Percentiles rank a stretch among this genome's conserved stretches.
These are phyloP conservation scores for Corticium candelabrum DNA, from an alignment of 37 sponge, comb jelly and placozoan species.

Conservation along the genomic window DNA sequence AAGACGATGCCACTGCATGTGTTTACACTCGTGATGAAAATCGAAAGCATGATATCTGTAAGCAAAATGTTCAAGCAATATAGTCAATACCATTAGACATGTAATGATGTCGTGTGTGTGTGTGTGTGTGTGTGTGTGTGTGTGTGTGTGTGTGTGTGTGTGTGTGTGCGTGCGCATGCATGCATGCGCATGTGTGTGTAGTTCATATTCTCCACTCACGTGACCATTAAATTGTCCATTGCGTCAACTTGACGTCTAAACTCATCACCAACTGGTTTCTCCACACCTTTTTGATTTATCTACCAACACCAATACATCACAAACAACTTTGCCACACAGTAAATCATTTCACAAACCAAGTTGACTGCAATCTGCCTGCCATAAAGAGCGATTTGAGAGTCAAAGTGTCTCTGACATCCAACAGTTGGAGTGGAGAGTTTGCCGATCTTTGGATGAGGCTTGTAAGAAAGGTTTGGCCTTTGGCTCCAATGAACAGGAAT, in stretches of 20 bases:
- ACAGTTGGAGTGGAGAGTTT: conserved; percentile 8
- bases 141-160: too few relatives aligned
- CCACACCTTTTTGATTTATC: conserved; percentile 79
- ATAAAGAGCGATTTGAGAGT: conserved; percentile 64
- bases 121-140: too few relatives aligned
- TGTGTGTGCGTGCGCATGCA: too few relatives aligned
- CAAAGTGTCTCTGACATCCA: conserved; percentile 69
- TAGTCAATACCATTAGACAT: too few relatives aligned
- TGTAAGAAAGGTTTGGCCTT: conserved; percentile 77
- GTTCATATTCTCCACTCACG: too few relatives aligned
- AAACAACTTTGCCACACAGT: neutral
- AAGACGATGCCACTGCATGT: conserved; percentile 85
- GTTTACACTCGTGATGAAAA: conserved; percentile 96
- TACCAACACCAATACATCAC: neutral
- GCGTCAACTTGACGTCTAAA: conserved; percentile 25
- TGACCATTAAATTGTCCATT: conserved; percentile 22
- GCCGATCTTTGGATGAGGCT: conserved; percentile 56
- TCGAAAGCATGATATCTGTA: conserved; percentile 71
- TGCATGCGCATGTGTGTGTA: too few relatives aligned
- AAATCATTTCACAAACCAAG: conserved; percentile 30
- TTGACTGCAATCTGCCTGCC: conserved; percentile 63
- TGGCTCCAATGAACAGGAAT: conserved; percentile 95
- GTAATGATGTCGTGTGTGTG: too few relatives aligned
- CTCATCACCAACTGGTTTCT: conserved; percentile 56
- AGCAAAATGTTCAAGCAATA: neutral